Conservation (phyloP, 2,113 vertebrate genomes). For the Bolborhynchus lineola region DNA sequence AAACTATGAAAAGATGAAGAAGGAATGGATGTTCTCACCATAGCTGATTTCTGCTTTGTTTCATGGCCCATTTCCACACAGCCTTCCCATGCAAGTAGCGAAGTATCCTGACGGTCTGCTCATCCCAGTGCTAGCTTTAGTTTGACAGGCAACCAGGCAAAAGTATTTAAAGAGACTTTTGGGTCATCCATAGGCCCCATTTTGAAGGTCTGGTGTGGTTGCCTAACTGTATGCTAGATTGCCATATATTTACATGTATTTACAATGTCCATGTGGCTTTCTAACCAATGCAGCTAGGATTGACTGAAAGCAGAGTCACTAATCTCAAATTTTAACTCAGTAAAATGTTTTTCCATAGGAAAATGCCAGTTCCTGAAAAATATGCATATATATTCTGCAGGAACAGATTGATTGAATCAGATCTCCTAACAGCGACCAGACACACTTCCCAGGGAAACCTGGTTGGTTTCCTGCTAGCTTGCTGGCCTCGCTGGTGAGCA, state of each 20-base stretch:
- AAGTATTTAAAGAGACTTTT: background rate
- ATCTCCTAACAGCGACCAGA: background rate
- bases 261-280: background rate
- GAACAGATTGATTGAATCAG: constrained; percentile 27
- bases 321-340: background rate
- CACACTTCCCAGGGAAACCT: constrained; percentile 47
- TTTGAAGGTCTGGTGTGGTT: background rate
- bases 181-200: background rate
- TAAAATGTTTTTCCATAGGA: background rate
- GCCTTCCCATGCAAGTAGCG: background rate
- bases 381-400: background rate
- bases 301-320: background rate
- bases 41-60: background rate
- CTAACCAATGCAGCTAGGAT: background rate
- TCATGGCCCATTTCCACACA: background rate
- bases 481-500: constrained; percentile 3
- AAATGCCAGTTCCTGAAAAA: constrained; percentile 30
- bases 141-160: background rate
- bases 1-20: background rate
- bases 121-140: background rate
- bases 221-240: background rate
- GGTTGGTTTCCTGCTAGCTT: constrained; percentile 46
- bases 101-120: background rate
- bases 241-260: background rate
- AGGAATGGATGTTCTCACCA: background rate